Evolutionary conservation across 2,113 vertebrate species (phyloP).

Genomic region (Rafetus swinhoei): DNA sequence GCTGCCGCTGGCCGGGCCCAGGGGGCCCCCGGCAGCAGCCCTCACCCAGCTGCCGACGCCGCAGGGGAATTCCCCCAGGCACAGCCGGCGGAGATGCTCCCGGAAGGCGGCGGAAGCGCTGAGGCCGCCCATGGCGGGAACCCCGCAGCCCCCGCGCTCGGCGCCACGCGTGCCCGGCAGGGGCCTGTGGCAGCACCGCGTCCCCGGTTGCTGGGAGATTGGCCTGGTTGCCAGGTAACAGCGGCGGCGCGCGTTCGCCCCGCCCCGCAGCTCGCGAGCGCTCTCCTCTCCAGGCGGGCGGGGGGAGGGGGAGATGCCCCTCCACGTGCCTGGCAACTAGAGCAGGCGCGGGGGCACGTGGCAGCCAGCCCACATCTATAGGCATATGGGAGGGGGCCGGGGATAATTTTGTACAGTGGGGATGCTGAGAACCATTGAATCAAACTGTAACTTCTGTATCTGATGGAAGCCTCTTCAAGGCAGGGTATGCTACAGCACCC

Average conservation of each 20-base stretch:
- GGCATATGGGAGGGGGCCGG: too few relatives aligned
- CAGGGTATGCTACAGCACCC: too few relatives aligned
- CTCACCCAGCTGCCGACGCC: slow-evolving; percentile 86
- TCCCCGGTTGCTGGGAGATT: slow-evolving; percentile 20
- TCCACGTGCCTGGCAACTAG: fast-evolving
- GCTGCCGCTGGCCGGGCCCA: too few relatives aligned
- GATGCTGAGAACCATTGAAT: neutral
- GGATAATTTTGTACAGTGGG: neutral
- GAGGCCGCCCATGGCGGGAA: neutral
- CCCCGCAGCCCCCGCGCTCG: neutral
- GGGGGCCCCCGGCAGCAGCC: neutral
- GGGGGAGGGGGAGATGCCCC: fast-evolving
- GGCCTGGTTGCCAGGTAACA: neutral
- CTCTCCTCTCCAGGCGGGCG: neutral
- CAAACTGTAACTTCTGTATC: neutral
- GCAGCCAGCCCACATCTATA: fast-evolving
- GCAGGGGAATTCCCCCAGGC: slow-evolving; percentile 85
- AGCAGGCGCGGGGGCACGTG: neutral
- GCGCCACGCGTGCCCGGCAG: neutral
- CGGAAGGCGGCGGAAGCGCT: slow-evolving; percentile 73
- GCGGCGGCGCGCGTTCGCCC: neutral
- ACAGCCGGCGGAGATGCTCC: slow-evolving; percentile 75
- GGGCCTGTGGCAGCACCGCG: fast-evolving
- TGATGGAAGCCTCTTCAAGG: neutral
- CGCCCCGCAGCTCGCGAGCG: neutral